phyloP scores from a whole-genome alignment of 2,888 invertebrate genomes.

The Brachynemurus nebulosus region DNA sequence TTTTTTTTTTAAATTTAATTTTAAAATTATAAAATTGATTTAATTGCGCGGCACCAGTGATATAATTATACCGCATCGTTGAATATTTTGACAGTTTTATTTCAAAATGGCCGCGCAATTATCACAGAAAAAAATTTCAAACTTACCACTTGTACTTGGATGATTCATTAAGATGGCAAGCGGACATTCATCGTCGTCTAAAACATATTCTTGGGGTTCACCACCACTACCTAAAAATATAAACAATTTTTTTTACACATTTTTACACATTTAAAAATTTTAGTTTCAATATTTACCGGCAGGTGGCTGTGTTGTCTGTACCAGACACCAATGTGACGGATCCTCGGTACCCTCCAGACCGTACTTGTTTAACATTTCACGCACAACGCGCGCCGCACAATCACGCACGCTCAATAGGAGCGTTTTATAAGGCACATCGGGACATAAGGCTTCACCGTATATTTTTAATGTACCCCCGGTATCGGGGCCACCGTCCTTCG shows the following conservation, averaged over 20 bases:
- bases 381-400: constrained; percentile 80
- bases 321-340: constrained; percentile 82
- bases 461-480: constrained; percentile 85
- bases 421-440: constrained; percentile 97
- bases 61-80: not conserved
- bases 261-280: not conserved
- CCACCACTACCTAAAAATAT: constrained; percentile 29
- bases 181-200: constrained; percentile 97
- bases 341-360: constrained; percentile 82
- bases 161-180: constrained; percentile 87
- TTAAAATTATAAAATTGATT: not conserved
- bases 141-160: constrained; percentile 72
- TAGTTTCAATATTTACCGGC: constrained; percentile 6
- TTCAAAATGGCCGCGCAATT: not conserved
- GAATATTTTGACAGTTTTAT: not conserved
- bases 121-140: constrained; percentile 8
- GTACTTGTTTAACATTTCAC: constrained; percentile 95
- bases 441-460: constrained; percentile 91
- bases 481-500: constrained; percentile 89
- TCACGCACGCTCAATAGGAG: constrained; percentile 86
- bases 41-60: not conserved
- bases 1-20: not conserved
- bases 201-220: constrained; percentile 73
- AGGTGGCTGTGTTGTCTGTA: constrained; percentile 47
- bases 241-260: not conserved